Conservation (phyloP, 2,888 invertebrate genomes). For the Gryllus longicercus region DNA sequence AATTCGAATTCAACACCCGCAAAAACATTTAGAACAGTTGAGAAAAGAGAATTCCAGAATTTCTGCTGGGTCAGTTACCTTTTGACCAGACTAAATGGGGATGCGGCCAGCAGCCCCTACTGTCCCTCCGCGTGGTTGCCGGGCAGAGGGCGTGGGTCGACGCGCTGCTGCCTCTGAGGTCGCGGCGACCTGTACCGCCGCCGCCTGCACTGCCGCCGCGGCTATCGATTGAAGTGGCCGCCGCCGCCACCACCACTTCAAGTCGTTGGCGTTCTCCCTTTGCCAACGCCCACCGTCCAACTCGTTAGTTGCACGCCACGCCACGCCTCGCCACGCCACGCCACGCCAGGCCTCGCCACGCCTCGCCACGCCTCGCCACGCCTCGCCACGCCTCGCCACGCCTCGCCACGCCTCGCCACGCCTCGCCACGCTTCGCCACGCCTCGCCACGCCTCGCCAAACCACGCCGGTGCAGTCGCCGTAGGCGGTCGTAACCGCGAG, state of each 20-base stretch:
- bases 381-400: neutral
- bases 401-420: neutral
- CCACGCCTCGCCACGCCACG: neutral
- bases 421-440: neutral
- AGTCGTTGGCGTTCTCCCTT: neutral
- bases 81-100: no score
- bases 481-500: no score
- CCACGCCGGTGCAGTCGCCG: neutral
- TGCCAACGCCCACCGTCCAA: neutral
- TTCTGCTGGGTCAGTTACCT: no score
- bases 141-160: neutral
- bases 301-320: neutral
- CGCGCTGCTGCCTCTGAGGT: neutral
- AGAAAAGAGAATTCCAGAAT: no score
- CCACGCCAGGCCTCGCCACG: neutral
- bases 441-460: neutral
- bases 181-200: neutral
- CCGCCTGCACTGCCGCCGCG: neutral
- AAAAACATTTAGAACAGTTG: no score
- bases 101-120: no score
- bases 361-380: neutral
- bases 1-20: no score
- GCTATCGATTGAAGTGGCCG: neutral
- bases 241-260: neutral
- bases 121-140: neutral